Percentiles rank a stretch among this genome's conserved stretches.
Conservation (phyloP, 2,113 vertebrate genomes). For the Redunca redunca region DNA sequence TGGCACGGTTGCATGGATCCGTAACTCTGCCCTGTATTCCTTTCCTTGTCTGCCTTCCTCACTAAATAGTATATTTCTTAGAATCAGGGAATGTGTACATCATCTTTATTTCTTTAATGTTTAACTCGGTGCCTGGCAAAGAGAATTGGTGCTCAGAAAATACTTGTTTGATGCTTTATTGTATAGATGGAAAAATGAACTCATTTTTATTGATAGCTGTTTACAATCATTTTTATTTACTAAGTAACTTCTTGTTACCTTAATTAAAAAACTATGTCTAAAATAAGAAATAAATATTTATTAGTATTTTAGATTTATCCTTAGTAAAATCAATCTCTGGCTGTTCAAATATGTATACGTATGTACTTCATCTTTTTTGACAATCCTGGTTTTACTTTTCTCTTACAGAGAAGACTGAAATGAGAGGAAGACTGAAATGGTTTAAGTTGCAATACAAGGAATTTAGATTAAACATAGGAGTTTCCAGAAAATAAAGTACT, state of each 20-base stretch:
- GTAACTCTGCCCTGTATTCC: neutral
- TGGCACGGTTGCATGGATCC: neutral
- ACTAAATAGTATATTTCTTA: neutral
- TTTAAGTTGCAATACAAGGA: slow-evolving; percentile 25
- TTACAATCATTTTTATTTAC: neutral
- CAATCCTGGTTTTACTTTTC: slow-evolving; percentile 26
- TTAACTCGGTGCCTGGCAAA: neutral
- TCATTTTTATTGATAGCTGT: neutral
- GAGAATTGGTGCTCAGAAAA: neutral
- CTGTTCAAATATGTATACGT: slow-evolving; percentile 3
- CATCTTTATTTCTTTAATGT: neutral
- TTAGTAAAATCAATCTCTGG: neutral
- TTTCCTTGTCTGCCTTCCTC: neutral
- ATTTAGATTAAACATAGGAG: slow-evolving; percentile 37
- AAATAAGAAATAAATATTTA: neutral
- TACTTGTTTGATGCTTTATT: neutral
- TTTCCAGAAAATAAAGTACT: slow-evolving; percentile 31
- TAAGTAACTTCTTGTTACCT: neutral
- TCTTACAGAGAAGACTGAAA: slow-evolving; percentile 39
- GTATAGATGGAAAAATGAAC: neutral
- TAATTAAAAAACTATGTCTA: slow-evolving; percentile 5
- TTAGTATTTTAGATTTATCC: slow-evolving; percentile 41
- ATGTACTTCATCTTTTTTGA: slow-evolving; percentile 9
- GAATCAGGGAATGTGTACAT: neutral
- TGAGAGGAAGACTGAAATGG: neutral